Base-by-base conservation (phyloP, 2,797 vertebrate species). In the Bradypodion pumilum region DNA sequence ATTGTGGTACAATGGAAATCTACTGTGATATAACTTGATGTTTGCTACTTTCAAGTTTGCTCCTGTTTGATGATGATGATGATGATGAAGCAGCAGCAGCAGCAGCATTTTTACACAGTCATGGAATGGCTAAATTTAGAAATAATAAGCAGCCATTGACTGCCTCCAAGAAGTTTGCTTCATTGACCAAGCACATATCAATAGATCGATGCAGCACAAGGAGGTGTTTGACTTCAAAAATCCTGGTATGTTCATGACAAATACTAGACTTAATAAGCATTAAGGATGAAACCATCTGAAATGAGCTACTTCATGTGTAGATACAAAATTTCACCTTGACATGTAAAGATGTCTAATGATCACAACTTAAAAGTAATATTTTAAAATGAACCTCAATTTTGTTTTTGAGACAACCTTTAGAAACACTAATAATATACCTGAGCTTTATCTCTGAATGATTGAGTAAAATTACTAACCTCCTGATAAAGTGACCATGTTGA, bases 61-160 rank as follows among this genome's bases (percentile, higher is more conserved):
- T 62, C 9, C 52, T 52, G 4, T 10, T 60, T 52, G 12, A 9
- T 46, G 16, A 19, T 46, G 10, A n/a, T n/a, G n/a, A n/a, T n/a
- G n/a, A n/a, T n/a, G n/a, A n/a, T n/a, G n/a, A n/a, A n/a, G n/a
- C n/a, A n/a, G n/a, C n/a, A n/a, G n/a, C n/a, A n/a, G n/a, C n/a
- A n/a, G n/a, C n/a, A n/a, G n/a, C n/a, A n/a, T n/a, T n/a, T n/a
- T n/a, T 87, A 74, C 32, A 2, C 37, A 27, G 0, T 83, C 59
- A 12, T 65, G 42, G 74, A 42, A n/a, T 74, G 63, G 32, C 77
- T 89, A 79, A 76, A 70, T 35, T 12, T 25, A 82, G 77, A 72
- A 85, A 78, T 90, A 88, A 76, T 69, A 78, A 91, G 79, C 66
- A 81, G 44, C 19, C 89, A 80, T 12, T 85, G 87, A 78, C 83